Evolutionary conservation across 1,140 invertebrate species (phyloP).

Genomic region (Steinernema feltiae): DNA sequence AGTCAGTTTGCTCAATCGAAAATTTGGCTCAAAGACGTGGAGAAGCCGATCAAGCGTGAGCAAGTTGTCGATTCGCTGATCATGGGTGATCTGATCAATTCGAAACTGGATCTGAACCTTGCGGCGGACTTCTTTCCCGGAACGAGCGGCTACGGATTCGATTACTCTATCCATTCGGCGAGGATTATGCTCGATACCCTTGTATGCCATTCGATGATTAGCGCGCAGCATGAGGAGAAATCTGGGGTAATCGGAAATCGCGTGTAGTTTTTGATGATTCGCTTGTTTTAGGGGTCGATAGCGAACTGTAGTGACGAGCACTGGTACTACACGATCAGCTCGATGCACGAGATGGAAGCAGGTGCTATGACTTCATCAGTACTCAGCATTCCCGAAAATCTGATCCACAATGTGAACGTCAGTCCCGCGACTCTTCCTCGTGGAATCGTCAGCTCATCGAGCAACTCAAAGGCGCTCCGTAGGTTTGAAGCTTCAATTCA

Average conservation of each 20-base stretch:
- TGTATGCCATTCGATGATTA: background rate
- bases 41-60: background rate
- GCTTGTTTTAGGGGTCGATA: no score
- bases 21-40: background rate
- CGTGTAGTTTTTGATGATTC: no score
- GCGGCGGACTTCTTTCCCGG: background rate
- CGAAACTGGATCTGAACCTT: background rate
- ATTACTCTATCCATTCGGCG: background rate
- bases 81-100: background rate
- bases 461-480: no score
- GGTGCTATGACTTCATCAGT: no score
- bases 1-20: background rate
- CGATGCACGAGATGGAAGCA: no score
- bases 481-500: no score
- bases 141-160: background rate
- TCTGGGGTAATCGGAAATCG: background rate
- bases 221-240: background rate
- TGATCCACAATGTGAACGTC: no score
- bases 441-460: no score
- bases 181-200: background rate
- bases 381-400: no score
- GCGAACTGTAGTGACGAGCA: no score
- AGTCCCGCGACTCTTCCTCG: no score
- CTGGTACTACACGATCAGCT: no score
- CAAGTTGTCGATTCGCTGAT: background rate